Evolutionary conservation across 1,140 invertebrate species (phyloP).

Genomic region (Scaptomyza montana): DNA sequence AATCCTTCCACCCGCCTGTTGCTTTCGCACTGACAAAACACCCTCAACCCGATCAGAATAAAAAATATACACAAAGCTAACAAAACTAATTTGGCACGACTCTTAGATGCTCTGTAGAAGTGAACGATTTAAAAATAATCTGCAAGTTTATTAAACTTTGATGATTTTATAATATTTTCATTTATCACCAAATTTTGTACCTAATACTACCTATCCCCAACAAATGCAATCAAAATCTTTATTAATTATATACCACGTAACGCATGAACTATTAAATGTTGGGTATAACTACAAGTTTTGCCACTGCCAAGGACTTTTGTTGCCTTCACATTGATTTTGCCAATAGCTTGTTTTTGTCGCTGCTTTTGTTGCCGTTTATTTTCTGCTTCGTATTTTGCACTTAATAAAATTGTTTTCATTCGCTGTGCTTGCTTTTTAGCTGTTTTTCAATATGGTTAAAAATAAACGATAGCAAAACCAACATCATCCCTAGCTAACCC

Average conservation of each 20-base stretch:
- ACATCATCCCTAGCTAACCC: background rate
- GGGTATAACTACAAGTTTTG: slow-evolving; percentile 38
- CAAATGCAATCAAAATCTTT: too few relatives aligned
- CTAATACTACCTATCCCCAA: too few relatives aligned
- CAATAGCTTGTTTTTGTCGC: slow-evolving; percentile 21
- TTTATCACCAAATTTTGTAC: too few relatives aligned
- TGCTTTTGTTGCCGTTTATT: slow-evolving; percentile 63
- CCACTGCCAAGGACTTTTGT: slow-evolving; percentile 75
- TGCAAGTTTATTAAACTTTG: too few relatives aligned
- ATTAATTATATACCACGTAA: background rate
- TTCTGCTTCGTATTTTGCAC: slow-evolving; percentile 79
- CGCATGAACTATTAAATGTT: slow-evolving; percentile 11
- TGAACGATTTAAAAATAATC: background rate
- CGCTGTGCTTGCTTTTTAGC: slow-evolving; percentile 60
- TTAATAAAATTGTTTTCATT: slow-evolving; percentile 82
- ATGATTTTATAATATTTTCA: too few relatives aligned
- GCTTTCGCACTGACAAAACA: background rate
- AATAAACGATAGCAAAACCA: slow-evolving; percentile 62
- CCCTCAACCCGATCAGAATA: slow-evolving; percentile 58
- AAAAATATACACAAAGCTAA: slow-evolving; percentile 11
- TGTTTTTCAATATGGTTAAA: slow-evolving; percentile 80
- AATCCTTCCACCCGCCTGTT: slow-evolving; percentile 36
- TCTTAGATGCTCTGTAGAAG: slow-evolving; percentile 11
- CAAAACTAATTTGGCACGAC: slow-evolving; percentile 15
- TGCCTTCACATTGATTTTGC: slow-evolving; percentile 52